phyloP scores from a whole-genome alignment of 2,888 invertebrate species.

The Gasteruption jaculator region DNA sequence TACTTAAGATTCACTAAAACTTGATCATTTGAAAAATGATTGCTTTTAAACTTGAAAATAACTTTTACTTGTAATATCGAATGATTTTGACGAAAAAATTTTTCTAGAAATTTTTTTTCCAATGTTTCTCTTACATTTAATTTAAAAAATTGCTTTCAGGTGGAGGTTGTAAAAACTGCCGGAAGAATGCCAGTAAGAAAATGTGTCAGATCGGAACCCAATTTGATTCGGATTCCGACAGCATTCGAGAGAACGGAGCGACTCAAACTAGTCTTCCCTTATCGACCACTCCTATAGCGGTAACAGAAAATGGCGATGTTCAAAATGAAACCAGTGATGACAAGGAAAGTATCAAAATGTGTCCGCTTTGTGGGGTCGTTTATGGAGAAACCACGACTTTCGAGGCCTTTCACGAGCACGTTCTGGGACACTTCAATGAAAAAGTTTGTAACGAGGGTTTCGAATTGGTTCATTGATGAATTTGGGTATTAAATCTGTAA shows the following conservation, averaged over 20 bases:
- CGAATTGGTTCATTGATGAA: slow-evolving; percentile 27
- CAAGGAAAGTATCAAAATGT: too few relatives aligned
- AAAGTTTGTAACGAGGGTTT: slow-evolving; percentile 45
- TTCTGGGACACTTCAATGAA: slow-evolving; percentile 70
- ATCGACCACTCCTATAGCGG: too few relatives aligned
- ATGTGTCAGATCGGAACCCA: slow-evolving; percentile 42
- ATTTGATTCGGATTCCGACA: slow-evolving; percentile 38
- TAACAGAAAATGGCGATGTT: too few relatives aligned
- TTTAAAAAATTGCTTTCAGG: slow-evolving; percentile 24
- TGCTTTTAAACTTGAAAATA: too few relatives aligned
- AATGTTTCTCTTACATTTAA: not conserved
- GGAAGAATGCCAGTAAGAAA: slow-evolving; percentile 36
- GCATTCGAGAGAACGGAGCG: slow-evolving; percentile 35
- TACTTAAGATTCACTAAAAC: too few relatives aligned
- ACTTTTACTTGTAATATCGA: too few relatives aligned
- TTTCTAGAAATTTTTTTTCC: not conserved
- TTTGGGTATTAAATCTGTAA: not conserved
- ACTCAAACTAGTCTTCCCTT: slow-evolving; percentile 44
- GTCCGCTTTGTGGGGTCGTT: slow-evolving; percentile 70
- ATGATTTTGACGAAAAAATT: too few relatives aligned
- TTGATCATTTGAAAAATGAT: too few relatives aligned
- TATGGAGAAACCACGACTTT: slow-evolving; percentile 60
- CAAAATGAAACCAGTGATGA: slow-evolving; percentile 41
- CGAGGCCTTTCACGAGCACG: slow-evolving; percentile 68
- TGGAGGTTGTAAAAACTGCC: slow-evolving; percentile 33